These are phyloP conservation scores for Drosophila bipectinata DNA, from an alignment of 1,140 invertebrate species.

Conservation along the genomic window DNA sequence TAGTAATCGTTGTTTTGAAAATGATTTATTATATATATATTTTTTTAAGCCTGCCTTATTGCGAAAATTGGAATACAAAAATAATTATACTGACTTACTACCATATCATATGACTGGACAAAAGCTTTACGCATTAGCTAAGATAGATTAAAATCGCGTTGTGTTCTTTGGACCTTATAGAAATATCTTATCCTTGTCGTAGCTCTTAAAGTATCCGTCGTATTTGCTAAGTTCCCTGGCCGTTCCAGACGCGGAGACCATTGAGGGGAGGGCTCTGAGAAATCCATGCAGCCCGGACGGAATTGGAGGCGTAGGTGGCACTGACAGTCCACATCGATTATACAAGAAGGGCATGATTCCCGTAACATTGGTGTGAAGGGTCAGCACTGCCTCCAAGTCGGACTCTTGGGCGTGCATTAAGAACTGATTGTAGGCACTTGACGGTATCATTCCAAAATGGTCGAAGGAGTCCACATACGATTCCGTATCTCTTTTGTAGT, in stretches of 20 bases:
- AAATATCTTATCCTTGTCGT: constrained; percentile 60
- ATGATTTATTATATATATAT: constrained; percentile 13
- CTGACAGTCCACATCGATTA: constrained; percentile 71
- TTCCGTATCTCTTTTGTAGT: constrained; percentile 94
- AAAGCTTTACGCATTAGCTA: constrained; percentile 34
- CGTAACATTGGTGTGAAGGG: constrained; percentile 80
- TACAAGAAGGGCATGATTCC: constrained; percentile 82
- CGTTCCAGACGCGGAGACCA: constrained; percentile 54
- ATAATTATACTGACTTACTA: constrained; percentile 37
- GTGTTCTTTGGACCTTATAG: constrained; percentile 43
- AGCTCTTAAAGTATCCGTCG: constrained; percentile 65
- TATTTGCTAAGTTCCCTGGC: constrained; percentile 70
- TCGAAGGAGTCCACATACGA: constrained; percentile 89
- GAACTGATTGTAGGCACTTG: constrained; percentile 86
- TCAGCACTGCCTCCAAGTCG: constrained; percentile 76
- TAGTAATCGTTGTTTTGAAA: constrained; percentile 34
- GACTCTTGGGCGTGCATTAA: constrained; percentile 84
- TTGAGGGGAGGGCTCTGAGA: constrained; percentile 77
- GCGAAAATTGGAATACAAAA: constrained; percentile 46
- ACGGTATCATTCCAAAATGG: constrained; percentile 86
- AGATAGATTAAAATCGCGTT: constrained; percentile 33
- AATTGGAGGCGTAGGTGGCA: constrained; percentile 79
- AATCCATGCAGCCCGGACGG: constrained; percentile 80
- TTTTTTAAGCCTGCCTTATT: constrained; percentile 34
- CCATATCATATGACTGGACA: constrained; percentile 31